phyloP scores from a whole-genome alignment of 1,140 invertebrate genomes.

The Sitobion miscanthi region DNA sequence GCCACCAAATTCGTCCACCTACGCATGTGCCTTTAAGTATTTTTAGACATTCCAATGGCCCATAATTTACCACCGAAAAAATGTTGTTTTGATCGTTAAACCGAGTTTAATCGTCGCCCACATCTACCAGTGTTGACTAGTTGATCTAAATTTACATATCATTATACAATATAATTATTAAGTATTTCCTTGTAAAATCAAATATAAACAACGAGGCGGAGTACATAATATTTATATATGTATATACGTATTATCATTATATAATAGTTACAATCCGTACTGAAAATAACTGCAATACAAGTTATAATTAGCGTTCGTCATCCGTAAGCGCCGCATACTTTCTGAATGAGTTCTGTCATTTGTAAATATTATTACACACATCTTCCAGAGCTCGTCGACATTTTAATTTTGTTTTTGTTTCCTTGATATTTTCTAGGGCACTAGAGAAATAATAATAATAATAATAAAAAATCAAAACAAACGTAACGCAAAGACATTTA shows the following conservation, averaged over 20 bases:
- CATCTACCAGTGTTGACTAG: background rate
- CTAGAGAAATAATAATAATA: background rate
- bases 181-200: conserved; percentile 27
- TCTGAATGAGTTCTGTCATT: conserved; percentile 17
- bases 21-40: conserved; percentile 14
- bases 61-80: conserved; percentile 31
- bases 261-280: background rate
- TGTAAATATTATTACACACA: conserved; percentile 30
- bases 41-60: conserved; percentile 21
- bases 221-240: background rate
- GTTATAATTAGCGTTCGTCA: conserved; percentile 14
- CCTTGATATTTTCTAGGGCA: conserved; percentile 13
- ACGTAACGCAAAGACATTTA: conserved; percentile 25
- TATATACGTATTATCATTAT: background rate
- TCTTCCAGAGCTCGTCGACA: background rate
- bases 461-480: background rate
- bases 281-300: background rate
- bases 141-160: conserved; percentile 30
- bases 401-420: background rate
- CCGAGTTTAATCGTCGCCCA: conserved; percentile 19
- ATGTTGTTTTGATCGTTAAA: conserved; percentile 32
- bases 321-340: conserved; percentile 5
- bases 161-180: conserved; percentile 30
- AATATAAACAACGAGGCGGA: conserved; percentile 34
- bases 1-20: conserved; percentile 20